Evolutionary conservation across 2,888 invertebrate genomes (phyloP), one percentile per base, ranked within the genome.

Genomic region (Agrotis puta): DNA sequence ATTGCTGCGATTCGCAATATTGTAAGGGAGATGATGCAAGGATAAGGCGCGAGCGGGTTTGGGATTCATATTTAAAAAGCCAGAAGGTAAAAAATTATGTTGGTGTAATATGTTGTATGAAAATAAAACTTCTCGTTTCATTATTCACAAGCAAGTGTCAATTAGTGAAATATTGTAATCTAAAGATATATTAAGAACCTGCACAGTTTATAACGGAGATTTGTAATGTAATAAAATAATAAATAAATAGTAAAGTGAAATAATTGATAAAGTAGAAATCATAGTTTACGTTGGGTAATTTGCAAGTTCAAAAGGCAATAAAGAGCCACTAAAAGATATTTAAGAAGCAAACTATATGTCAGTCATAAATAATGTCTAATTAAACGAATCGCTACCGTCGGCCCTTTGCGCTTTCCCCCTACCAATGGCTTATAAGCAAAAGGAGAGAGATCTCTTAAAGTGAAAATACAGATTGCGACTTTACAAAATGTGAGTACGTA

Each of bases 1-100:
- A 93, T 93, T 92, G 91, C 89, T 86, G 85, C 89, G 88, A 92
- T 90, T 92, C 92, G 89, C 90, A 89, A 91, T 92, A 92, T 90
- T 88, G 88, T 87, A 70, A 70, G 67, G 82, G 59, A 54, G 14
- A 9, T 57, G 80, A 79, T 67, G 22, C 69, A 74, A 81, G 83
- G n/a, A n/a, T 64, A 6, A 63, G 58, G 68, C 47, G 67, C 9
- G 1, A 77, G 70, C 70, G 80, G 65, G 64, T 67, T 54, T 47
- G 11, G 5, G 20, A 33, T 3, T 77, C 20, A 9, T 14, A n/a
- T 47, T 47, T 53, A 16, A 18, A 51, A 45, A 6, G 16, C 11
- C 2, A 45, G 20, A 48, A 2, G 11, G 5, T 20, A 27, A 0
- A 2, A 3, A 43, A 6, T n/a, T 2, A 50, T 69, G 33, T 14